Evolutionary conservation across 2,888 invertebrate genomes (phyloP), one percentile per base, ranked within the genome.

Genomic region (Polyploca ridens): DNA sequence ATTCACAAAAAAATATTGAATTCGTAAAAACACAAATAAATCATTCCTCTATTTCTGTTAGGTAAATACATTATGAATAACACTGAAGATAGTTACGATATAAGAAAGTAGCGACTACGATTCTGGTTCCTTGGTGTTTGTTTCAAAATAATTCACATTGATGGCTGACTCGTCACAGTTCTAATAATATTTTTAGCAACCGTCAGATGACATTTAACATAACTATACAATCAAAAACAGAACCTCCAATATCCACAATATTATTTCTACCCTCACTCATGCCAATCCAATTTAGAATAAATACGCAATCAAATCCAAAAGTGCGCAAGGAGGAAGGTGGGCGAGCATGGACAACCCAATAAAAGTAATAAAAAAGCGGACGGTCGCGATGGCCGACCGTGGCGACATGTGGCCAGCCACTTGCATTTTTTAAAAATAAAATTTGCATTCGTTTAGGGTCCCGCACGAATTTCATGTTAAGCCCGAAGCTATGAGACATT

Each of bases 351-450:
- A 75, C 80, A 77, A 75, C 68, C 81, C 83, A 84, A 85, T 86
- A 84, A 82, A 82, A 78, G 79, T 74, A 83, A 86, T 86, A 85
- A 86, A 84, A 80, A 69, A 68, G 66, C 76, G 77, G 77, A 74
- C 81, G 79, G 73, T 67, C 67, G 68, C 71, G 78, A 72, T 75
- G 77, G 71, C 75, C 72, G 72, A 66, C 72, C 72, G 67, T 65
- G 82, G 85, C 90, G 90, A 90, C 92, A 91, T 90, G 90, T 90
- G 90, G 90, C 73, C 76, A 83, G 81, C 84, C 87, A 89, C 90
- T 92, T 90, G 91, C 87, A 91, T 91, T 93, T 92, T 89, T 87
- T 82, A 74, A 85, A 90, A 90, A 92, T 91, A 91, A 91, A 90
- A 93, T 93, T 92, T 87, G 90, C 93, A 93, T 93, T 87, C 87